A percentile compares a stretch with the other conserved stretches of the same genome.
Evolutionary conservation across 2,113 vertebrate genomes (phyloP).

Genomic region (Panthera tigris): DNA sequence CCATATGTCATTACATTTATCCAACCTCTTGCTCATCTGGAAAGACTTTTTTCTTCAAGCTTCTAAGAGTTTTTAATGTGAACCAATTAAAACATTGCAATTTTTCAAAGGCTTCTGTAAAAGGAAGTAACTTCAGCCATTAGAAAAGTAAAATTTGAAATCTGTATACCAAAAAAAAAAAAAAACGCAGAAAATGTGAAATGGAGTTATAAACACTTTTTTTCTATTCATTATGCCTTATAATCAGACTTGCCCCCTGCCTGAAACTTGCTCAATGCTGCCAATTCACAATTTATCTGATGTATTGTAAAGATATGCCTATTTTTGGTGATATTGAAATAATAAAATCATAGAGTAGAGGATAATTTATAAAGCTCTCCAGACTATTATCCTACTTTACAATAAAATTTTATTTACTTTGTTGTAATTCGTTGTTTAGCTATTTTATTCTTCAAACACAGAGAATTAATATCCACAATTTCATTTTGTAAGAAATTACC

Average conservation of each 20-base stretch:
- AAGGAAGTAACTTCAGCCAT: slow-evolving; percentile 71
- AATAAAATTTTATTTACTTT: slow-evolving; percentile 7
- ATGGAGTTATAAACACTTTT: slow-evolving; percentile 41
- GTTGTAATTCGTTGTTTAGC: neutral
- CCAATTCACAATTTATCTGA: slow-evolving; percentile 53
- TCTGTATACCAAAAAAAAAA: slow-evolving; percentile 44
- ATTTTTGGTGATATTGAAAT: slow-evolving; percentile 28
- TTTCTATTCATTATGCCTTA: slow-evolving; percentile 37
- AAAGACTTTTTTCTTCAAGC: slow-evolving; percentile 76
- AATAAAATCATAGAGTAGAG: neutral
- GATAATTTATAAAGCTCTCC: neutral
- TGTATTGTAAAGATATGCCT: slow-evolving; percentile 38
- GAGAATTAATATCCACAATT: neutral
- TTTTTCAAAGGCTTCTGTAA: slow-evolving; percentile 64
- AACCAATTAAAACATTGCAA: slow-evolving; percentile 73
- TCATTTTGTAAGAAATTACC: neutral
- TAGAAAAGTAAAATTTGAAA: slow-evolving; percentile 74
- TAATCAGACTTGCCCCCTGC: slow-evolving; percentile 42
- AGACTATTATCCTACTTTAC: neutral
- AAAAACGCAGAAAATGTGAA: slow-evolving; percentile 61
- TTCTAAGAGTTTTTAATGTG: slow-evolving; percentile 74
- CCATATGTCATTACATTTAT: slow-evolving; percentile 83
- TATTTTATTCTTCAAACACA: slow-evolving; percentile 33
- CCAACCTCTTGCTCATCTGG: slow-evolving; percentile 82
- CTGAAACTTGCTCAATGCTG: slow-evolving; percentile 37